Conservation (phyloP, 1,140 invertebrate species). For the Palaemon carinicauda region DNA sequence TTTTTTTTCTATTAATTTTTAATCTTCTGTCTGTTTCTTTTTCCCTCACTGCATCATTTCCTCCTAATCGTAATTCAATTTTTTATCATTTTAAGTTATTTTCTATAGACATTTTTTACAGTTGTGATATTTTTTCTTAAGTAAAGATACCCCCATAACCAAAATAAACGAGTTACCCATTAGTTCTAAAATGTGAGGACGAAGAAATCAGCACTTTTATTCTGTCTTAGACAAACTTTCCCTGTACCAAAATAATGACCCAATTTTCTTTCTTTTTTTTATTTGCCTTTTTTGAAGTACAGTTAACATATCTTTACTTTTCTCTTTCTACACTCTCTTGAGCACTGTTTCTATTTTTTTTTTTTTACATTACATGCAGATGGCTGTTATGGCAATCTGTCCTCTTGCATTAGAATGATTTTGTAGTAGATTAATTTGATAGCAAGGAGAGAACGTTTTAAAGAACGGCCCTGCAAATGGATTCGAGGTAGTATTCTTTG, state of each 20-base stretch:
- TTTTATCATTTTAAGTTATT: too few species aligned
- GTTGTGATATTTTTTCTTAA: not conserved
- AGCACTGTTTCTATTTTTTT: not conserved
- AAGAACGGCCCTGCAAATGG: too few species aligned
- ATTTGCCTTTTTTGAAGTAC: not conserved
- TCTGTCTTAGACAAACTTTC: not conserved
- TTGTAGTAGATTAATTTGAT: too few species aligned
- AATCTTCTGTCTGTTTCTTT: not conserved
- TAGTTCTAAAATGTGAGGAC: too few species aligned
- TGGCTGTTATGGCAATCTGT: not conserved
- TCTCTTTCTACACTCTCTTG: not conserved
- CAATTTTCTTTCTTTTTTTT: not conserved
- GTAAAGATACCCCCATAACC: too few species aligned
- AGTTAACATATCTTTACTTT: not conserved
- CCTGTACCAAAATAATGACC: not conserved
- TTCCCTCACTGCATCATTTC: too few species aligned
- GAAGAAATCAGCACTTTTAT: not conserved
- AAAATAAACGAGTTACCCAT: too few species aligned
- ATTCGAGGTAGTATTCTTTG: too few species aligned
- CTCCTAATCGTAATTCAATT: too few species aligned
- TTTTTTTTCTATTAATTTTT: not conserved
- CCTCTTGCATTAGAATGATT: too few species aligned
- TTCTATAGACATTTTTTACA: too few species aligned
- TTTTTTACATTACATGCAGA: not conserved
- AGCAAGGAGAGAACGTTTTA: too few species aligned